Conservation (phyloP, 2,113 vertebrate species). For the Phaethon lepturus region DNA sequence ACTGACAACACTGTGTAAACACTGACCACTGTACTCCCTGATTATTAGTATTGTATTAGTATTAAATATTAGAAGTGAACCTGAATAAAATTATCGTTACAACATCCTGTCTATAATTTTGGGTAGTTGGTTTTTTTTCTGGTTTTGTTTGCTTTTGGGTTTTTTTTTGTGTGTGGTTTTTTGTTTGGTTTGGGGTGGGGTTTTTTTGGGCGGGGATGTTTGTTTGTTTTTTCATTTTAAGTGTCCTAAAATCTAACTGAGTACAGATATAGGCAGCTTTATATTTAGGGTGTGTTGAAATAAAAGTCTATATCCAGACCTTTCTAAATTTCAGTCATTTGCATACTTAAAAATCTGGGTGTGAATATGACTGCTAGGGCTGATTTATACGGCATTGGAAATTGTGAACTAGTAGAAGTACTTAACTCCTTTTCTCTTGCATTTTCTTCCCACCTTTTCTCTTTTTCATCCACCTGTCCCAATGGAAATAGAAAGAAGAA, state of each 20-base stretch:
- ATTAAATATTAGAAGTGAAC: background rate
- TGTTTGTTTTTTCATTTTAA: background rate
- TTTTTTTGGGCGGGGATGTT: background rate
- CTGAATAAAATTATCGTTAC: background rate
- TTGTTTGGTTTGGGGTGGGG: accelerated
- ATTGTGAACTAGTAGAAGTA: background rate
- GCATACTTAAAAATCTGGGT: background rate
- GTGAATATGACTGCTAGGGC: background rate
- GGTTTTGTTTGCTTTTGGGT: background rate
- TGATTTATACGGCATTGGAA: background rate
- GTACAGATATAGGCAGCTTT: background rate
- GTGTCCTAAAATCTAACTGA: background rate
- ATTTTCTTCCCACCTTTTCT: background rate
- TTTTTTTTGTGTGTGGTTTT: background rate
- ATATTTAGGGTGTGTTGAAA: background rate
- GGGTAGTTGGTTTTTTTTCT: background rate
- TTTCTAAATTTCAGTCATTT: background rate
- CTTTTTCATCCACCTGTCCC: background rate
- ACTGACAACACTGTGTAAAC: background rate
- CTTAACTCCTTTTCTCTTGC: background rate
- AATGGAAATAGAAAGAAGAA: background rate
- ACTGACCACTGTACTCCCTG: background rate
- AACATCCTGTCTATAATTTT: background rate
- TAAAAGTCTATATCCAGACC: background rate
- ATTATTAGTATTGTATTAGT: background rate